Evolutionary conservation across 2,113 vertebrate species (phyloP).

Genomic region (Aleadryas rufinucha): DNA sequence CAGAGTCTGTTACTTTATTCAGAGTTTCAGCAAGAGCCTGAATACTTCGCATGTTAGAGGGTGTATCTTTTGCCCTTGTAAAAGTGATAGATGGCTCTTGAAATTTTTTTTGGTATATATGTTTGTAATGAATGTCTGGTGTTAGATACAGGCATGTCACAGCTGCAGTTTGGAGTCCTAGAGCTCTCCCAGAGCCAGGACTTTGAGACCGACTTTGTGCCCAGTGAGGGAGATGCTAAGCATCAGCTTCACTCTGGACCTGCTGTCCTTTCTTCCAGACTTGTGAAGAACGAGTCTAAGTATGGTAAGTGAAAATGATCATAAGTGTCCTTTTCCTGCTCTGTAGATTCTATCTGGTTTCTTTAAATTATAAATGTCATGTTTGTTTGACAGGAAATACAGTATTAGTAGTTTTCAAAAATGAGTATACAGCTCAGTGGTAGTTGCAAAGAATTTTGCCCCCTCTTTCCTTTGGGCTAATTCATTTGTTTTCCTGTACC

Average conservation of each 20-base stretch:
- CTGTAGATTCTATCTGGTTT: background rate
- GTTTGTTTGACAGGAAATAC: background rate
- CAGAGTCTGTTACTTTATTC: background rate
- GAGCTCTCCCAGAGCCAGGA: slow-evolving; percentile 92
- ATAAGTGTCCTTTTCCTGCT: background rate
- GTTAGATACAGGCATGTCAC: slow-evolving; percentile 76
- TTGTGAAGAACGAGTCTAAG: background rate
- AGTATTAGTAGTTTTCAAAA: background rate
- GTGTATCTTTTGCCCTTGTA: background rate
- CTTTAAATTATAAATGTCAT: background rate
- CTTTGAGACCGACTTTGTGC: slow-evolving; percentile 52
- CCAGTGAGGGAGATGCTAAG: background rate
- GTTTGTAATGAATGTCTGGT: background rate
- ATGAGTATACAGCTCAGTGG: background rate
- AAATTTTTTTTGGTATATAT: background rate
- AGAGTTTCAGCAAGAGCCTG: background rate
- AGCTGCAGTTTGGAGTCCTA: slow-evolving; percentile 79
- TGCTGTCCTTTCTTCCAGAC: background rate
- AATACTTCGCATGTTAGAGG: background rate
- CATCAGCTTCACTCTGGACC: background rate
- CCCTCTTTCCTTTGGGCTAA: background rate
- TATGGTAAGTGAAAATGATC: slow-evolving; percentile 29
- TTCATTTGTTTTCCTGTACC: background rate
- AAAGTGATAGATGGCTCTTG: background rate
- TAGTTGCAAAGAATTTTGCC: background rate